phyloP scores from a whole-genome alignment of 2,797 vertebrate genomes.

The Lagodon rhomboides region DNA sequence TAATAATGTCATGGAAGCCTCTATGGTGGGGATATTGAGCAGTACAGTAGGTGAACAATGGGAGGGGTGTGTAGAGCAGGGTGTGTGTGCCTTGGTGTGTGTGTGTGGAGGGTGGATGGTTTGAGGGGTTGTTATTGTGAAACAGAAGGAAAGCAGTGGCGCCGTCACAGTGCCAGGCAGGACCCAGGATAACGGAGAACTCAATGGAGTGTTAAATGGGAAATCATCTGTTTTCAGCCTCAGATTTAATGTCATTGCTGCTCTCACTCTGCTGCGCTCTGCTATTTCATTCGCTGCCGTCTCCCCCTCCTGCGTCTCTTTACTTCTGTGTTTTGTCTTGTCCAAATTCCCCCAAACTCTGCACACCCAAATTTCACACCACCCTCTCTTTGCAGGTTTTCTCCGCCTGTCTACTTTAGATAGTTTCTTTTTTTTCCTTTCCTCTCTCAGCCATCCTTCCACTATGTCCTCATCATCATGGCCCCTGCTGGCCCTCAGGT shows the following conservation, averaged over 20 bases:
- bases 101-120: constrained; percentile 42
- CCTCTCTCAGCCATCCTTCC: constrained; percentile 5
- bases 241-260: constrained; percentile 88
- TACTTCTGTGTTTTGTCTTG: constrained; percentile 51
- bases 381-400: constrained; percentile 14
- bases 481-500: constrained; percentile 64
- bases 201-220: constrained; percentile 94
- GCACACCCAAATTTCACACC: constrained; percentile 21
- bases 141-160: constrained; percentile 77
- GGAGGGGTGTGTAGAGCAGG: constrained; percentile 77
- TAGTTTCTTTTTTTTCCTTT: not conserved
- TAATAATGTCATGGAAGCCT: constrained; percentile 70
- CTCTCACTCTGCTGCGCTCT: constrained; percentile 68
- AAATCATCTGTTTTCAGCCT: constrained; percentile 92
- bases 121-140: constrained; percentile 72
- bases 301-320: constrained; percentile 32
- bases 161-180: constrained; percentile 77
- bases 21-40: constrained; percentile 73
- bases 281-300: constrained; percentile 49
- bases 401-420: not conserved
- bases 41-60: constrained; percentile 80
- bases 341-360: constrained; percentile 26
- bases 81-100: constrained; percentile 23
- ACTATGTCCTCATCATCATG: constrained; percentile 42
- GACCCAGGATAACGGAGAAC: constrained; percentile 83